Base-by-base conservation (phyloP, 2,797 vertebrate genomes). In the Setipinna tenuifilis region DNA sequence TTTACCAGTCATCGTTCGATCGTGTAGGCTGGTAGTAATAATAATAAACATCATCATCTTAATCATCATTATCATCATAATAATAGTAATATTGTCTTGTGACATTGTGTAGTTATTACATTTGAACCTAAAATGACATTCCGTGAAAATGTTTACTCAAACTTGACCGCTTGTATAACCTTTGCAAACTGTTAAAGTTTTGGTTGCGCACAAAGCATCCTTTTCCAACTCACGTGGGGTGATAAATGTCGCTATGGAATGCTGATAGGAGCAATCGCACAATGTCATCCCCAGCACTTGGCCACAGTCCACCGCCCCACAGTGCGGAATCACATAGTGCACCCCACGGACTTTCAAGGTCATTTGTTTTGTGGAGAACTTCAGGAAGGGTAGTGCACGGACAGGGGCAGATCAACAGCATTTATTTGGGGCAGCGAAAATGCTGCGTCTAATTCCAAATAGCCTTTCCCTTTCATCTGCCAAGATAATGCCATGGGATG, bases 181-280 rank as follows among this genome's bases (percentile, higher is more conserved):
- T 17, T 35, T 12, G 6, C 35, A 41, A 21, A 19, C 71, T 78
- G 35, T 17, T 78, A 78, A 78, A 78, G 71, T 78, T 78, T 78
- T 35, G 5, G 0, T 35, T 75, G 17, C 35, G 19, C 35, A 44
- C 71, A 78, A 19, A 78, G 17, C 35, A 78, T 78, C 71, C 71
- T 78, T 78, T 78, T 11, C 71, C 35, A 78, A 21, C 71, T 44
- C 71, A 78, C 71, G 71, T 78, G 71, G 71, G 71, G 71, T 44
- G 71, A 21, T 78, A 78, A 21, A 78, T 44, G 71, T 65, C 9
- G 9, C 71, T 21, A 12, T 78, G 35, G 35, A 78, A 78, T 78
- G 71, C 71, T 78, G 71, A 78, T 78, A 44, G 71, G 31, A 78
- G 31, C 71, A 75, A 78, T 44, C 41, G 71, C 31, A 78, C 71